Evolutionary conservation across 2,113 vertebrate genomes (phyloP), one percentile per base, ranked within the genome.

Genomic region (Acrocephalus arundinaceus): DNA sequence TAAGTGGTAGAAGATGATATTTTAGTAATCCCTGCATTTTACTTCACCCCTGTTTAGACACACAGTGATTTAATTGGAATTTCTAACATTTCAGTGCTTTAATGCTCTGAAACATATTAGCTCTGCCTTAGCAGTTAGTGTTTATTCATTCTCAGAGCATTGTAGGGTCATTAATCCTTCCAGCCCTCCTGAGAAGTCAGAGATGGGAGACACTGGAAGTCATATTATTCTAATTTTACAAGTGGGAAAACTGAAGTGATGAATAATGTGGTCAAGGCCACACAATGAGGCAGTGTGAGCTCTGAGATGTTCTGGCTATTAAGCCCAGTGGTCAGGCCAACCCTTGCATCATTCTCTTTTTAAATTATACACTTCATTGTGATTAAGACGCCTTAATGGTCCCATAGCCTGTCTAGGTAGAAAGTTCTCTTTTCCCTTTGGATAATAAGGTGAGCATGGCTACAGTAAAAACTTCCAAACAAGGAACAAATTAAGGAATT

Each of bases 121-220:
- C 72, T 77, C 55, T 45, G 68, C 35, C 43, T 39, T 94, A 51
- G 75, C 75, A 89, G 62, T 89, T 66, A 58, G 62, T 85, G 67
- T 72, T 90, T 85, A 59, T 86, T 95, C 58, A 37, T 89, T 94
- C 87, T 54, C 81, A 68, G 67, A 66, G 37, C 81, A 7, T 11
- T 87, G 45, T 15, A 67, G 68, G 89, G 68, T 92, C 76, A n/a
- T 95, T 93, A 89, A 93, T 92, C 80, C 73, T 92, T 52, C 4
- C 4, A 61, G 58, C 66, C 58, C 74, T 89, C 80, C 87, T 30
- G 78, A 91, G 89, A 65, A 89, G 66, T 25, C 58, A 46, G 82
- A 87, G 82, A 46, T 66, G 70, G 81, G 48, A 87, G 87, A 66
- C 59, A 15, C 46, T 76, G 20, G 4, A 76, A 90, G 67, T 65